A percentile compares a stretch with the other conserved stretches of the same genome.
These are phyloP conservation scores for Ictalurus furcatus DNA, from an alignment of 2,113 vertebrate species.

Conservation along the genomic window DNA sequence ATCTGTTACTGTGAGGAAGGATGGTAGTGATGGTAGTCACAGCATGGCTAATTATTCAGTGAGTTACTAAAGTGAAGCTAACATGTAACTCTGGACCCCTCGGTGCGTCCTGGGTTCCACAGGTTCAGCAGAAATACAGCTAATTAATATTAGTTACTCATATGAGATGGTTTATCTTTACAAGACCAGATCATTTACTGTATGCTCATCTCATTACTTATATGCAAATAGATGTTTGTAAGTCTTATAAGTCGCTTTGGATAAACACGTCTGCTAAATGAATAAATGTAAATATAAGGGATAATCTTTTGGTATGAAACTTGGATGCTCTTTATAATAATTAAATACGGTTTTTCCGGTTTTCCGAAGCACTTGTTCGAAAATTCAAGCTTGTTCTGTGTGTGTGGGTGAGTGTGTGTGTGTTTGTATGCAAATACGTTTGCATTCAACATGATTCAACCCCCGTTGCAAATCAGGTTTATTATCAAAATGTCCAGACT, in stretches of 20 bases:
- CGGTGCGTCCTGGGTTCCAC: neutral
- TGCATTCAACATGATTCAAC: too few species aligned
- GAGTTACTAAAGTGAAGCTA: neutral
- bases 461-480: too few species aligned
- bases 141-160: neutral
- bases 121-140: neutral
- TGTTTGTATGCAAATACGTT: too few species aligned
- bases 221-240: neutral
- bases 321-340: neutral
- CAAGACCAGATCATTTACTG: neutral
- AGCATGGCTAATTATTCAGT: neutral
- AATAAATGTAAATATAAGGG: neutral
- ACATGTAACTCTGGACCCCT: neutral
- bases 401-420: too few species aligned
- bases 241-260: too few species aligned
- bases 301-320: neutral
- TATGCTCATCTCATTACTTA: neutral
- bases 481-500: too few species aligned
- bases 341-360: neutral
- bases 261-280: too few species aligned
- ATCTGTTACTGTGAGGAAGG: neutral
- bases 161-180: neutral
- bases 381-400: too few species aligned
- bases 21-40: neutral
- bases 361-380: neutral